Percentiles rank a stretch among this genome's conserved stretches.
Evolutionary conservation across 2,113 vertebrate species (phyloP).

Genomic region (Ptychochromis oligacanthus): DNA sequence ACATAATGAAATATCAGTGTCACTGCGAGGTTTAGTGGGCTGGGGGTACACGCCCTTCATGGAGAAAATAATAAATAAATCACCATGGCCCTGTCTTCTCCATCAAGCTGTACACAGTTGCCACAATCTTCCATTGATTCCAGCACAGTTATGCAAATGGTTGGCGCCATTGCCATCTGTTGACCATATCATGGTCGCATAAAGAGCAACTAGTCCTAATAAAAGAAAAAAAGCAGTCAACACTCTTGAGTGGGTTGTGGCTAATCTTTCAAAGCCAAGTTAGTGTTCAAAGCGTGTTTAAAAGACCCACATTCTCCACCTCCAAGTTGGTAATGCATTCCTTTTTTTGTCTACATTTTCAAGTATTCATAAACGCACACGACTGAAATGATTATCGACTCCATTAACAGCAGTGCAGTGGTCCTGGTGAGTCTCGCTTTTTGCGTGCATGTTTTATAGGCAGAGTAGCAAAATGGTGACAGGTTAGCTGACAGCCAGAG

Average conservation of each 20-base stretch:
- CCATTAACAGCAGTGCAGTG: constrained; percentile 22
- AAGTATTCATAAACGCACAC: neutral
- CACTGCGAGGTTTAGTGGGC: neutral
- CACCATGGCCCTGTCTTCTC: neutral
- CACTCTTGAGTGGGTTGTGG: neutral
- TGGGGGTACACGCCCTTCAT: neutral
- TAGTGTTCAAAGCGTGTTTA: neutral
- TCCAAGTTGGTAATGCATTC: neutral
- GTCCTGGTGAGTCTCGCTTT: constrained; percentile 31
- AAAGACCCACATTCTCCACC: neutral
- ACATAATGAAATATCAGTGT: neutral
- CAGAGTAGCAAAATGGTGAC: constrained; percentile 45
- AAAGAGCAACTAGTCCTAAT: too few species aligned
- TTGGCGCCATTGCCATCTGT: neutral
- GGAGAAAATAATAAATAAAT: neutral
- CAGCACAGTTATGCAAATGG: neutral
- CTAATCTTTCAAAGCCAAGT: neutral
- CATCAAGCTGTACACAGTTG: neutral
- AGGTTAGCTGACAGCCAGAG: constrained; percentile 67
- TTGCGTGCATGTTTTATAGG: constrained; percentile 35
- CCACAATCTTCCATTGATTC: neutral
- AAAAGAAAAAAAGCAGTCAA: neutral
- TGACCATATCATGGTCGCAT: neutral
- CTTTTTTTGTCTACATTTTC: neutral
- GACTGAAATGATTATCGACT: constrained; percentile 25